Conservation (phyloP, 2,113 vertebrate species). For the Trochalopteron elliotii region DNA sequence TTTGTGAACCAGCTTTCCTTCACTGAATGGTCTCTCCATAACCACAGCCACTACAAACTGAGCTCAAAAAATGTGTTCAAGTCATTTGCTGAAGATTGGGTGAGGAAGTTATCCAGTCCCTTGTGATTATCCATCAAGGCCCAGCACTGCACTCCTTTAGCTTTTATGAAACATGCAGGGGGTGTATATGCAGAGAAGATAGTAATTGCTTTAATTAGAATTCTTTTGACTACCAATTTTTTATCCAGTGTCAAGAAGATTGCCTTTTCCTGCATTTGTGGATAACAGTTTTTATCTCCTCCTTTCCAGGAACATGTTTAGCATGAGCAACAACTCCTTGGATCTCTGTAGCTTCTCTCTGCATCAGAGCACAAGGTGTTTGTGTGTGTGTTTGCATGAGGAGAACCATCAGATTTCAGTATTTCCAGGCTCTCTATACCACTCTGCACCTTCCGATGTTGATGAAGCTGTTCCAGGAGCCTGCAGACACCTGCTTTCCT, state of each 20-base stretch:
- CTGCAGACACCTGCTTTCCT: not conserved
- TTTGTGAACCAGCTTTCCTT: not conserved
- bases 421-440: not conserved
- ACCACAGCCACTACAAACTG: not conserved
- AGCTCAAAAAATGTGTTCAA: not conserved
- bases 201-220: conserved; percentile 27
- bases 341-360: not conserved
- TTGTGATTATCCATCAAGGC: not conserved
- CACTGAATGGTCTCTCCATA: not conserved
- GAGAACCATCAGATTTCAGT: not conserved
- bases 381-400: not conserved
- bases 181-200: not conserved
- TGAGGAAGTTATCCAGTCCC: conserved; percentile 14
- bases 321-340: not conserved
- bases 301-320: not conserved
- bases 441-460: not conserved
- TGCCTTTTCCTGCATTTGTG: not conserved
- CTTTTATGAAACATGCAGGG: not conserved
- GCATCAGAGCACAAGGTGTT: not conserved
- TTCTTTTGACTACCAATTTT: conserved; percentile 12
- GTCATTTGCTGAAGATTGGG: not conserved
- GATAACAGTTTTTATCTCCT: not conserved
- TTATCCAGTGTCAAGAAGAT: not conserved
- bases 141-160: not conserved
- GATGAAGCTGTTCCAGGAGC: not conserved